phyloP scores from a whole-genome alignment of 2,888 invertebrate genomes.

The Pediacus dermestoides region DNA sequence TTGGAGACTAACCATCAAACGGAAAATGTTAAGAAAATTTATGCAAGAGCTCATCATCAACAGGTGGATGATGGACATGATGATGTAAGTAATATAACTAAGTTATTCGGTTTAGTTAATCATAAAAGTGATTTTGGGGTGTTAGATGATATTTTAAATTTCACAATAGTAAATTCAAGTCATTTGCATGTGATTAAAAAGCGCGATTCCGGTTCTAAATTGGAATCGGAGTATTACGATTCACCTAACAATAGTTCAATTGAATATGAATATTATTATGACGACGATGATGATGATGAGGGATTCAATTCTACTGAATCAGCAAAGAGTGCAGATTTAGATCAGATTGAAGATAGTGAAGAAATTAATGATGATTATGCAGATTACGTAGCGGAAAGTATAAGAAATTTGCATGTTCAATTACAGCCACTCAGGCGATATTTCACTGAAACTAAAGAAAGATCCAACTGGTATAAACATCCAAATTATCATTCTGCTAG shows the following conservation, averaged over 20 bases:
- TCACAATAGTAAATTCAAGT: no score
- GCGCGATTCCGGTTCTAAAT: slow-evolving; percentile 13
- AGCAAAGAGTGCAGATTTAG: no score
- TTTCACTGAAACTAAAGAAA: slow-evolving; percentile 8
- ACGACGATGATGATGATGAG: slow-evolving; percentile 6
- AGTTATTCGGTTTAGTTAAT: neutral
- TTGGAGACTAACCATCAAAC: slow-evolving; percentile 17
- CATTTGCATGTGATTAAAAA: slow-evolving; percentile 9
- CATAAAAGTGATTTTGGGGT: slow-evolving; percentile 4
- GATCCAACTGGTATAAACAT: no score
- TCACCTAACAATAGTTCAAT: no score
- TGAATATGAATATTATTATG: slow-evolving; percentile 4
- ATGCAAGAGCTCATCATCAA: slow-evolving; percentile 8
- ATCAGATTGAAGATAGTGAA: no score
- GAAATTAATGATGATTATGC: no score
- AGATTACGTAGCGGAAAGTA: no score
- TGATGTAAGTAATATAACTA: slow-evolving; percentile 26
- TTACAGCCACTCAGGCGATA: no score
- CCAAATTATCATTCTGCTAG: no score
- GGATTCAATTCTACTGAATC: neutral
- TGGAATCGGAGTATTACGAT: no score
- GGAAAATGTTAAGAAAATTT: slow-evolving; percentile 12
- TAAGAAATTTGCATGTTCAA: no score
- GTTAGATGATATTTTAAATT: slow-evolving; percentile 14
- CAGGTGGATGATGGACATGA: slow-evolving; percentile 16